Evolutionary conservation across 2,113 vertebrate genomes (phyloP), one percentile per base, ranked within the genome.

Genomic region (Nycticorax nycticorax): DNA sequence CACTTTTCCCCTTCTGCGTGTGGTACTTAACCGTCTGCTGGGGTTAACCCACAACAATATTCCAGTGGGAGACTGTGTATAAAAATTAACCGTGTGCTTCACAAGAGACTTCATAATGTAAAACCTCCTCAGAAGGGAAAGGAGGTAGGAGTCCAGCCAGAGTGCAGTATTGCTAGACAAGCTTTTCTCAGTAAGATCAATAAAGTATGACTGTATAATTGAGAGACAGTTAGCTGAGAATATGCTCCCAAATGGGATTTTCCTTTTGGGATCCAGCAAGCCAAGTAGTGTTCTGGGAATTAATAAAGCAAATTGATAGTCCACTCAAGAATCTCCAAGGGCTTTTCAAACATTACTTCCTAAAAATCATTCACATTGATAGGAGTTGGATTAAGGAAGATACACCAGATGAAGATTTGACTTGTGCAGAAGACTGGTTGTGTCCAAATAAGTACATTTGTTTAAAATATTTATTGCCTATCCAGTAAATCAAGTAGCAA

Each of bases 241-340:
- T 92, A 32, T 56, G 47, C 52, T 94, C 76, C 84, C 80, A 94
- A 95, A 91, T 95, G 89, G 73, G 32, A 59, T 85, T 96, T 94
- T 94, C 67, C 89, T 93, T 85, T 81, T 59, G 48, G 48, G 87
- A 94, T 74, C 48, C 69, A 59, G 73, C 56, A 89, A 94, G 89
- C 73, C 17, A 37, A 91, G 59, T 27, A 72, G 73, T 10, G 16
- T 91, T 92, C 84, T 87, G 91, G 77, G 89, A 97, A 92, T 87
- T 92, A 75, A 81, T 92, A 85, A 47, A 78, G 33, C 35, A 82
- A 96, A 97, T 96, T 94, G 84, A 94, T 87, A 87, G 89, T 77
- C 80, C 77, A 78, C 77, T 95, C 66, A 81, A 78, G 69, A 94
- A 82, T 91, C 93, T 91, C 93, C 45, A 72, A 79, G 89, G 93